phyloP scores from a whole-genome alignment of 2,888 invertebrate species.

The Drosophila koepferae region DNA sequence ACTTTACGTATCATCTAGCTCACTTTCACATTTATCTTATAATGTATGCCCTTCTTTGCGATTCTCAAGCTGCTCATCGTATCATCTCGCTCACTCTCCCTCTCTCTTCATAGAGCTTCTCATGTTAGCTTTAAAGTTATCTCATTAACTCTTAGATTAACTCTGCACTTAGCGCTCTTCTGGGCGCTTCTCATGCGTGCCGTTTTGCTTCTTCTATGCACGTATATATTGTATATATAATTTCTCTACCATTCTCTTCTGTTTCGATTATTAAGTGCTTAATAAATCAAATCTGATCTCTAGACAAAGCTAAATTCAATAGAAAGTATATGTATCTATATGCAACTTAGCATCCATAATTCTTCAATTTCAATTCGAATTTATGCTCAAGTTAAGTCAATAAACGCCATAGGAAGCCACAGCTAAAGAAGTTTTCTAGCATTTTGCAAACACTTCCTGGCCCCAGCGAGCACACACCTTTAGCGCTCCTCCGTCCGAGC shows the following conservation, averaged over 20 bases:
- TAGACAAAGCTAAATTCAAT: background rate
- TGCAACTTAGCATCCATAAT: background rate
- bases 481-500: background rate
- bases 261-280: no score
- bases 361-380: background rate
- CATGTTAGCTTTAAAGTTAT: background rate
- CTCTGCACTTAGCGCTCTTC: background rate
- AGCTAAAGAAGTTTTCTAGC: constrained; percentile 1
- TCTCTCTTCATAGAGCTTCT: background rate
- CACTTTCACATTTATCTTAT: background rate
- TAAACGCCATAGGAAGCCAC: background rate
- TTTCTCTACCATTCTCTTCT: no score
- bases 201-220: background rate
- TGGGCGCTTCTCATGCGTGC: background rate
- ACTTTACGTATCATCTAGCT: no score
- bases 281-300: no score
- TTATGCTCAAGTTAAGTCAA: background rate
- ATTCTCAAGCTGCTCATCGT: background rate
- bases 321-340: background rate
- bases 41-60: background rate
- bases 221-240: no score
- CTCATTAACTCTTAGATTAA: no score
- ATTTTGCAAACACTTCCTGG: background rate
- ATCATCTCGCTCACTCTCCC: background rate
- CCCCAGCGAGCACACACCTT: constrained; percentile 4